Evolutionary conservation across 2,797 vertebrate genomes (phyloP), one percentile per base, ranked within the genome.

Genomic region (Typhlichthys eigenmanni): DNA sequence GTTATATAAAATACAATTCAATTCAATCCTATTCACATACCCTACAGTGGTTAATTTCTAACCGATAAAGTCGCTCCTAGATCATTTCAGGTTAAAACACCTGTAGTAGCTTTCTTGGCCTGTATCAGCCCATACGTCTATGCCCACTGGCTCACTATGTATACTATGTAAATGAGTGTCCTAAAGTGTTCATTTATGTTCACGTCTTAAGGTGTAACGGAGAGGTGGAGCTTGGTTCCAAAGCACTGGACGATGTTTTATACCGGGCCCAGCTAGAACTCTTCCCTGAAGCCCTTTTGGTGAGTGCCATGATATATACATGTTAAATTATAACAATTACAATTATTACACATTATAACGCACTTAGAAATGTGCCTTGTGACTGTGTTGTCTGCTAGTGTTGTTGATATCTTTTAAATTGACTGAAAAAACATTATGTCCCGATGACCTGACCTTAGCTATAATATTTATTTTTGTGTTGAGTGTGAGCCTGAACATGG

Each of bases 241-340:
- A 94, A 93, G 96, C 98, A 17, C 87, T 99, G 91, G 98, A 99
- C 83, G 98, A 99, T 1, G 86, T 98, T 82, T 87, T 98, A 64
- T 99, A 98, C 71, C 93, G 97, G 87, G 95, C 98, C 50, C 96
- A 98, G 85, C 87, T 99, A 60, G 98, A 99, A 61, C 88, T 99
- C 55, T 97, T 95, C 84, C 96, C 98, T 64, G 98, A 99, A 84
- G 96, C 96, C 71, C 85, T 99, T n/a, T 87, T 99, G 96, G 98
- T 99, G 91, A 60, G 95, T 94, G 9, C 68, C 66, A 32, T 62
- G 17, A 14, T 19, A 7, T 65, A 50, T 48, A 60, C 13, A 3
- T 62, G n/a, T 75, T 12, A 38, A 6, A 38, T 5, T 8, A 38
- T 38, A 38, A 8, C 34, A 8, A 38, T 38, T 38, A 38, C 6